A percentile compares a stretch with the other conserved stretches of the same genome.
Conservation (phyloP, 1,140 invertebrate species). For the Aphaenogaster rudis region DNA sequence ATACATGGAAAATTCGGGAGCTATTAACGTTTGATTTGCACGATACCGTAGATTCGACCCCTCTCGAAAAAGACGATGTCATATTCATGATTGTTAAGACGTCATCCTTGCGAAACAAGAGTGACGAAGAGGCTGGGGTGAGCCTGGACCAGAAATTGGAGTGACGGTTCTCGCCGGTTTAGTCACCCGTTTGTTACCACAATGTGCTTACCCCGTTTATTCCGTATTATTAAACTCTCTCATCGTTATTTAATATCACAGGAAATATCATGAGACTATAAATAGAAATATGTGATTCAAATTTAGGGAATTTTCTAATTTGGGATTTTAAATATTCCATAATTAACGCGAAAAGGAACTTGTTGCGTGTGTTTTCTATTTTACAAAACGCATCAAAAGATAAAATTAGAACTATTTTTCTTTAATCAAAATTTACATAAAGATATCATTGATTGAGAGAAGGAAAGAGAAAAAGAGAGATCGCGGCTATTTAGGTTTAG, state of each 20-base stretch:
- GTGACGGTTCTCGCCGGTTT: constrained; percentile 45
- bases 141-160: constrained; percentile 42
- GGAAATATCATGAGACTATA: background rate
- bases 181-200: constrained; percentile 50
- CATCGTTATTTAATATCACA: constrained; percentile 75
- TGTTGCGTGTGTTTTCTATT: background rate
- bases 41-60: constrained; percentile 70
- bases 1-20: constrained; percentile 57
- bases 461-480: too few species aligned
- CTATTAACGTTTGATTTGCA: constrained; percentile 66
- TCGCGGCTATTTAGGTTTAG: too few species aligned
- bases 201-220: constrained; percentile 69
- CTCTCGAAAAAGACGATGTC: constrained; percentile 76
- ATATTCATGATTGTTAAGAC: constrained; percentile 82
- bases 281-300: background rate
- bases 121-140: constrained; percentile 67
- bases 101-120: constrained; percentile 78
- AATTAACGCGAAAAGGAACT: too few species aligned
- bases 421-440: too few species aligned
- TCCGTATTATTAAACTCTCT: constrained; percentile 80
- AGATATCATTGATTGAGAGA: too few species aligned
- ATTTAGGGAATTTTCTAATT: background rate
- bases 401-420: too few species aligned
- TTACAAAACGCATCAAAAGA: background rate
- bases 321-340: background rate